Conservation (phyloP, 2,797 vertebrate genomes). For the Nothura maculosa region DNA sequence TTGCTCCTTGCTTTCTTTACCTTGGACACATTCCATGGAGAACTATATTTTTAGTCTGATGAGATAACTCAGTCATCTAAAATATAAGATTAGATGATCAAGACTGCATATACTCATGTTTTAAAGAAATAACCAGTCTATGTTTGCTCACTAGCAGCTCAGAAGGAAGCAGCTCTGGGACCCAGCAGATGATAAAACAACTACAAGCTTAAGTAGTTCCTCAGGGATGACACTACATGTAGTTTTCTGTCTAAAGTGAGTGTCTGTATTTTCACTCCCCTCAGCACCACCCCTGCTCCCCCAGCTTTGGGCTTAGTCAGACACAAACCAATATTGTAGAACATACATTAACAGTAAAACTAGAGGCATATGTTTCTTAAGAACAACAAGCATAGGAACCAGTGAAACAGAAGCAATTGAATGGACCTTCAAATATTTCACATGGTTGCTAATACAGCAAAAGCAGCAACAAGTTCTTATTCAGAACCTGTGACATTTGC, state of each 20-base stretch:
- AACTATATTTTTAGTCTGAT: neutral
- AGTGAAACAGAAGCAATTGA: neutral
- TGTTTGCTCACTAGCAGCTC: neutral
- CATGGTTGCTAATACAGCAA: neutral
- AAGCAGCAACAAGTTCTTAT: neutral
- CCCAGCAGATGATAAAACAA: neutral
- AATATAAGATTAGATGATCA: neutral
- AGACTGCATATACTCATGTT: neutral
- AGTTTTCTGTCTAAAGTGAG: neutral
- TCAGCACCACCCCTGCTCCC: neutral
- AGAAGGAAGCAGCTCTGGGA: neutral
- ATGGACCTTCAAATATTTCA: neutral
- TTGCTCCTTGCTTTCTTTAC: neutral
- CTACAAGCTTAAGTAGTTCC: neutral
- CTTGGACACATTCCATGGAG: neutral
- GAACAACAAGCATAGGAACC: neutral
- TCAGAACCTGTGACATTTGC: neutral
- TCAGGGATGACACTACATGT: neutral
- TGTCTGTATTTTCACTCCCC: neutral
- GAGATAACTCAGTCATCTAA: neutral
- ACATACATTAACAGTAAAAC: neutral
- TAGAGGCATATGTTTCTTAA: neutral
- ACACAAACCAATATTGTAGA: neutral
- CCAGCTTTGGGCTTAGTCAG: neutral
- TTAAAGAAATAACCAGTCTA: neutral